Conservation (phyloP, 2,113 vertebrate species). For the Nesospiza acunhae region DNA sequence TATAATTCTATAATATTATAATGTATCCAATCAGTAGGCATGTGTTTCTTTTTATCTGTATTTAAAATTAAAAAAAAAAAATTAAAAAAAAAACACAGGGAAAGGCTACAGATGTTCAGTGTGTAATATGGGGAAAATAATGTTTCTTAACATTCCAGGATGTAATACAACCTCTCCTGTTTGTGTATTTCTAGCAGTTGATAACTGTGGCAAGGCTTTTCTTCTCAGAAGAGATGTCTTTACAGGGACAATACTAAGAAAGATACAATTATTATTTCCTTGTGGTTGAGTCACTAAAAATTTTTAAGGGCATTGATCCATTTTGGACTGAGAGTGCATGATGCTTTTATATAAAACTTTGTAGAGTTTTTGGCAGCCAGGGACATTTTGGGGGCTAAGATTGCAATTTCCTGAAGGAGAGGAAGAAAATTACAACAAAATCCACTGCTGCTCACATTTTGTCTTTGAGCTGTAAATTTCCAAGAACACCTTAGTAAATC, state of each 20-base stretch:
- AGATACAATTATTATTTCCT: not conserved
- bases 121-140: not conserved
- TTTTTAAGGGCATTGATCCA: not conserved
- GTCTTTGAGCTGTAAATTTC: conserved; percentile 67
- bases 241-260: not conserved
- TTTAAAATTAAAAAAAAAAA: not conserved
- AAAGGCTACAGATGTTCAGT: not conserved
- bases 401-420: not conserved
- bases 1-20: not conserved
- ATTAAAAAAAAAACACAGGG: not conserved
- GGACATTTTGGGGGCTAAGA: not conserved
- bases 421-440: not conserved
- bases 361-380: not conserved
- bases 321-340: not conserved
- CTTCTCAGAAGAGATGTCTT: not conserved
- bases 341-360: not conserved
- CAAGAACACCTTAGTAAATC: conserved; percentile 62
- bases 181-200: not conserved
- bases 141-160: not conserved
- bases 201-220: not conserved
- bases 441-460: not conserved
- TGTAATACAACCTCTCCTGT: not conserved
- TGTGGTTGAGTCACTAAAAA: not conserved
- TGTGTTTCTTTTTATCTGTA: not conserved
- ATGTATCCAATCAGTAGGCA: not conserved